phyloP scores from a whole-genome alignment of 1,140 invertebrate species.

The Sminthurides bifidus region DNA sequence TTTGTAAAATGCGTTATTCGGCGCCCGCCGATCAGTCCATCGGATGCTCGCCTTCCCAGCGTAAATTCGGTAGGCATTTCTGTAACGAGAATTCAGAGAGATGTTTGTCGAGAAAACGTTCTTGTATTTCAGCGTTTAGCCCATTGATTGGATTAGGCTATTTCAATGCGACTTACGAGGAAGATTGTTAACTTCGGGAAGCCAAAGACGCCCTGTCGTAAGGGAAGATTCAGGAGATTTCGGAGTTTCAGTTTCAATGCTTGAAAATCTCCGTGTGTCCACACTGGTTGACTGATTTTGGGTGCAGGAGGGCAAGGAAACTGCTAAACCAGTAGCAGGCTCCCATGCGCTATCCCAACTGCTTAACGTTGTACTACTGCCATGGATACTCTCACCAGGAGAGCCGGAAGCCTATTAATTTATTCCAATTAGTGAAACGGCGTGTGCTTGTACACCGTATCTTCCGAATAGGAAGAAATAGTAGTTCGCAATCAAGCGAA shows the following conservation, averaged over 20 bases:
- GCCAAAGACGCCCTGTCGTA: slow-evolving; percentile 27
- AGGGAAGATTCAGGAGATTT: slow-evolving; percentile 24
- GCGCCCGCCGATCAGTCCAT: slow-evolving; percentile 51
- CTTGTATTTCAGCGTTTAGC: no score
- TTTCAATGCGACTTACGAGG: slow-evolving; percentile 23
- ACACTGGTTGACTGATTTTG: slow-evolving; percentile 1
- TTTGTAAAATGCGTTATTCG: slow-evolving; percentile 31
- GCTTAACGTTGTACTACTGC: slow-evolving; percentile 27
- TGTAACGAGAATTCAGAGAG: slow-evolving; percentile 6
- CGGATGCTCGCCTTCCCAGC: slow-evolving; percentile 77
- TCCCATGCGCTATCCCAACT: slow-evolving; percentile 32
- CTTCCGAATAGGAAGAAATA: no score
- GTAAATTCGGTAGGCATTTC: slow-evolving; percentile 44
- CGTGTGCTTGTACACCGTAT: no score
- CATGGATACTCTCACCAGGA: slow-evolving; percentile 28
- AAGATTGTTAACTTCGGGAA: slow-evolving; percentile 19
- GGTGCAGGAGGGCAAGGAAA: slow-evolving; percentile 27
- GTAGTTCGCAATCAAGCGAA: no score
- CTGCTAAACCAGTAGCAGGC: slow-evolving; percentile 22
- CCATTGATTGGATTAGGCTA: no score
- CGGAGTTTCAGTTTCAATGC: slow-evolving; percentile 18
- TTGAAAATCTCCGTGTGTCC: slow-evolving; percentile 22
- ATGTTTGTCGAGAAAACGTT: no score
- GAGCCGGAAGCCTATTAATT: slow-evolving; percentile 25
- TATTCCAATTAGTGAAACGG: no score